Evolutionary conservation across 1,140 invertebrate genomes (phyloP), one percentile per base, ranked within the genome.

Genomic region (Diachasma alloeum): DNA sequence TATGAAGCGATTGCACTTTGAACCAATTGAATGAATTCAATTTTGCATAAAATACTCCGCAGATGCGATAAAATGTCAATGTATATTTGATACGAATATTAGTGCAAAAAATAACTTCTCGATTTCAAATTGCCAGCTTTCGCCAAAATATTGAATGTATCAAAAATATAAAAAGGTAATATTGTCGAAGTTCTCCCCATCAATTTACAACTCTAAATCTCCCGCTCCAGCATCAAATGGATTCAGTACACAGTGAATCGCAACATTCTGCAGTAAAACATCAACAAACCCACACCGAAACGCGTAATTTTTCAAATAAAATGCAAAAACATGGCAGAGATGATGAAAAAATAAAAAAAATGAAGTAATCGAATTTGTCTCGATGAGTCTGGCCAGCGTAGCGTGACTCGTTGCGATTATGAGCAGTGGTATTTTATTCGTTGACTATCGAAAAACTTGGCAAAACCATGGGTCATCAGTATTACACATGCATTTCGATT

Each of bases 331-430:
- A 36, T 24, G 15, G 71, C 53, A 48, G 31, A 5, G 17, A 67
- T 53, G 53, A 53, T 19, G 42, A 39, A 42, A 74, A 71, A 73
- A 22, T 70, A 72, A 17, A 42, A 22, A 17, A 63, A 74, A 31
- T 39, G 24, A 71, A 24, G 74, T 66, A 76, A 79, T 79, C 53
- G 71, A 75, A 78, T 71, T 78, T 75, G 70, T 66, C 59, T 37
- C 31, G 39, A 72, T 75, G 53, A 42, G 17, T 46, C 39, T 72
- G 44, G 0, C 17, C 39, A 42, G 26, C 22, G 68, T 72, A 26
- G 24, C 67, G 78, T 79, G 42, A 74, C 26, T 39, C 26, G 53
- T 46, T 42, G 63, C 70, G 59, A 76, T 77, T 76, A 76, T 66
- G 63, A 72, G 39, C 13, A 24, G 19, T 63, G 24, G 59, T 31